phyloP scores from a whole-genome alignment of 2,888 invertebrate genomes.

The Aquatica leii region DNA sequence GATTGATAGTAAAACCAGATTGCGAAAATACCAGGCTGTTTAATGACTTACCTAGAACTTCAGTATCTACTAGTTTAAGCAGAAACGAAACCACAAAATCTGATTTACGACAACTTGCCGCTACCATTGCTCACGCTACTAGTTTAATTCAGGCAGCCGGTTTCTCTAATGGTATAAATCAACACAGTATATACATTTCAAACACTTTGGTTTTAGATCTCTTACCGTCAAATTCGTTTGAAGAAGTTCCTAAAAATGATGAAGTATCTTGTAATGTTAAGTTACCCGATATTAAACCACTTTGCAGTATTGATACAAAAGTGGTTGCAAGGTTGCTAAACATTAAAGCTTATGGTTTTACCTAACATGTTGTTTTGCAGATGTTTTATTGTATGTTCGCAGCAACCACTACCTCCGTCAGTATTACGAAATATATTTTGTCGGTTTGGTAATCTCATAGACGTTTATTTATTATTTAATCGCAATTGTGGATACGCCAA shows the following conservation, averaged over 20 bases:
- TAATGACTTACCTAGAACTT: conserved; percentile 8
- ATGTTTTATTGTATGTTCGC: conserved; percentile 72
- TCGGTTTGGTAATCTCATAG: conserved; percentile 89
- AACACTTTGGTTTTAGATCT: conserved; percentile 17
- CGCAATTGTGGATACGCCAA: conserved; percentile 94
- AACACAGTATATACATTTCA: not conserved
- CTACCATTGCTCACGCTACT: conserved; percentile 81
- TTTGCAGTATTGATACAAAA: conserved; percentile 72
- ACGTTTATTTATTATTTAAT: conserved; percentile 87
- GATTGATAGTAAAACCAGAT: conserved; percentile 78
- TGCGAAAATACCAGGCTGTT: conserved; percentile 44
- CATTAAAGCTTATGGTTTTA: conserved; percentile 9
- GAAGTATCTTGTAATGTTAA: conserved; percentile 65
- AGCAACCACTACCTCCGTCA: conserved; percentile 75
- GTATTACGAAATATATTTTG: conserved; percentile 89
- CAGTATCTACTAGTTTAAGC: conserved; percentile 10
- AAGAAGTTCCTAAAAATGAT: conserved; percentile 16
- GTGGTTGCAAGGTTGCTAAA: conserved; percentile 68
- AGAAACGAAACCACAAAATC: conserved; percentile 10
- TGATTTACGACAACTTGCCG: conserved; percentile 73
- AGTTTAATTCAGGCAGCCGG: conserved; percentile 74
- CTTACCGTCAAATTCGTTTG: conserved; percentile 14
- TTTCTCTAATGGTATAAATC: conserved; percentile 52
- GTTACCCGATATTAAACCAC: conserved; percentile 75
- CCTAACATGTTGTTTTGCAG: conserved; percentile 47